Base-by-base conservation (phyloP, 1,140 invertebrate genomes). In the Aphelinus atriplicis region DNA sequence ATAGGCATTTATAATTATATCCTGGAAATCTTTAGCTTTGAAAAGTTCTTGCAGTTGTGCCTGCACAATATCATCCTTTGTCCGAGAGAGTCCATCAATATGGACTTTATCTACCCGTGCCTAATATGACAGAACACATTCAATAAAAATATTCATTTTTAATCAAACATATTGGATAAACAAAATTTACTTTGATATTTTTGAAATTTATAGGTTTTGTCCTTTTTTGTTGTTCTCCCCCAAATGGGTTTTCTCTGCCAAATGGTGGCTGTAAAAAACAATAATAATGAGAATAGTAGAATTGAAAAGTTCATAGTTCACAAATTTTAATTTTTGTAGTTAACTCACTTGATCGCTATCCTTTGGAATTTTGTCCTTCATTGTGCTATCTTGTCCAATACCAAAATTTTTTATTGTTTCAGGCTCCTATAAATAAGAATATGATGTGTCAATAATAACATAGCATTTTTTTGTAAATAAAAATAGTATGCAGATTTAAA, bases 41-140 rank as follows among this genome's bases (percentile, higher is more conserved):
- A 96, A 95, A 9, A 96, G 86, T 50, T 94, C 92, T 62, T 89
- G 87, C 0, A 96, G 90, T 78, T 92, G 91, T 67, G 90, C 89
- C 69, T 91, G 89, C n/a, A 97, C 86, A 66, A 96, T 91, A 79
- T 96, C 95, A 87, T 96, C 92, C 84, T 95, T 95, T 1, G 95
- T 97, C 72, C 94, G 85, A n/a, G 81, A 88, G 7, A 97, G 83
- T 1, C 95, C 95, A 84, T 96, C 93, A 62, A 97, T 90, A 81
- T 94, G 90, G 67, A 97, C 89, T 84, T 91, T 90, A 78, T 95
- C 94, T 1, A 96, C 95, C 79, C 92, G 88, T 45, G 92, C 94
- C 92, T 94, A 81, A 47, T 88, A 85, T 69, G 72, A 79, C 0
- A 60, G 7, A 62, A 62, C 45, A 75, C 69, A 70, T 68, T 64